These are phyloP conservation scores for Erebia epiphron DNA, from an alignment of 2,888 invertebrate species.

Conservation along the genomic window DNA sequence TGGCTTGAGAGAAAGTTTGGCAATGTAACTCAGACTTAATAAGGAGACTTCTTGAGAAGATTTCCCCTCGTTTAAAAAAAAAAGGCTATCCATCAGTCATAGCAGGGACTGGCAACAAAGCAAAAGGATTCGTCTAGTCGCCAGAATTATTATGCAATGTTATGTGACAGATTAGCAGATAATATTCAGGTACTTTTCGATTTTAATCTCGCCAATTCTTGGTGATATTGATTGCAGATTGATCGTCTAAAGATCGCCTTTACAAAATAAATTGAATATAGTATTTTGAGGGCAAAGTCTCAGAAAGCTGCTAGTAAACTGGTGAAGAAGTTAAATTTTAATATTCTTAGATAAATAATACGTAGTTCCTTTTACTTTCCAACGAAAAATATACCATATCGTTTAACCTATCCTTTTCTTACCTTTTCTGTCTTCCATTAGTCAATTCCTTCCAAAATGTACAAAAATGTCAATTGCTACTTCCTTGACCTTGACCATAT, in stretches of 20 bases:
- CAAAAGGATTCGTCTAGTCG: too few relatives aligned
- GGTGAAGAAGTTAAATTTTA: neutral
- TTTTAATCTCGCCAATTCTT: neutral
- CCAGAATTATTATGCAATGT: neutral
- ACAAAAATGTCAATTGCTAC: slow-evolving; percentile 78
- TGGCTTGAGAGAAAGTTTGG: too few relatives aligned
- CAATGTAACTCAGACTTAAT: too few relatives aligned
- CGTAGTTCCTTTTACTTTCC: slow-evolving; percentile 52
- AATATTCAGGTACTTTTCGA: neutral
- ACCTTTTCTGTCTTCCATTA: slow-evolving; percentile 75
- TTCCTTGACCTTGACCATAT: slow-evolving; percentile 58
- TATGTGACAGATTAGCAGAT: neutral
- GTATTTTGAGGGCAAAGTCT: neutral
- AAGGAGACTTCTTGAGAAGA: too few relatives aligned
- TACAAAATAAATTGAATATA: neutral
- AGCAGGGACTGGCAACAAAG: too few relatives aligned
- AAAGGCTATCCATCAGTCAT: too few relatives aligned
- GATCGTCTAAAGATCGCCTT: neutral
- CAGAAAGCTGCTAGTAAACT: neutral
- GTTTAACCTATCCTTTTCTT: slow-evolving; percentile 9
- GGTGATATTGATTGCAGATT: neutral
- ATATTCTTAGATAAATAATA: slow-evolving; percentile 41
- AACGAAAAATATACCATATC: slow-evolving; percentile 13
- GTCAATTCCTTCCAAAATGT: slow-evolving; percentile 81
- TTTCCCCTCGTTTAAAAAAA: too few relatives aligned